Evolutionary conservation across 1,140 invertebrate genomes (phyloP).

Genomic region (Hyles vespertilio): DNA sequence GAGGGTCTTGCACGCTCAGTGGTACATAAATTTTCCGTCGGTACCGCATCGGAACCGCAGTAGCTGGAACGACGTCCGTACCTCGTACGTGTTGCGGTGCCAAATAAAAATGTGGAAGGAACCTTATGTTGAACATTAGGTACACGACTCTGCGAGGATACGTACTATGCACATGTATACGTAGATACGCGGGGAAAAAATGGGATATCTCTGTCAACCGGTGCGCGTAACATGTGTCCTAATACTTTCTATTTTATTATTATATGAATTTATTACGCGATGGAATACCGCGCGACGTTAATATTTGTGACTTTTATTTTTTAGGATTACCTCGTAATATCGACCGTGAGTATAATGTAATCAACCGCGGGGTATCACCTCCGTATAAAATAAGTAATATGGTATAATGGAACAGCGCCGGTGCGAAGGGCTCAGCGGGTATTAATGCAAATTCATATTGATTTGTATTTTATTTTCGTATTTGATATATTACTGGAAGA

Average conservation of each 20-base stretch:
- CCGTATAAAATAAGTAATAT: too few relatives aligned
- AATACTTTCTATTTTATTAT: slow-evolving; percentile 11
- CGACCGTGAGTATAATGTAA: too few relatives aligned
- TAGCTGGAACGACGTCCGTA: slow-evolving; percentile 52
- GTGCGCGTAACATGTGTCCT: slow-evolving; percentile 2
- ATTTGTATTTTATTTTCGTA: neutral
- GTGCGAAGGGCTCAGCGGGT: neutral
- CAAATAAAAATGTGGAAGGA: slow-evolving; percentile 48
- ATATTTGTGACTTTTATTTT: slow-evolving; percentile 4
- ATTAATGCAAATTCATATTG: neutral
- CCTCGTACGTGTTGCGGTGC: slow-evolving; percentile 54
- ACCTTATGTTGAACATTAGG: slow-evolving; percentile 30
- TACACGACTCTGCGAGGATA: slow-evolving; percentile 10
- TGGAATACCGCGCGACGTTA: slow-evolving; percentile 3
- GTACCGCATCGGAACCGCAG: slow-evolving; percentile 65
- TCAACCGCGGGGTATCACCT: too few relatives aligned
- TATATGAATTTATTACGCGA: slow-evolving; percentile 8
- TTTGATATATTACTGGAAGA: too few relatives aligned
- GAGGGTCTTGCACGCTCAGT: slow-evolving; percentile 56
- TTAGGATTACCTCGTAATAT: too few relatives aligned
- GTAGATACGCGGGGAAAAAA: neutral
- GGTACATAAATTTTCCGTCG: slow-evolving; percentile 66
- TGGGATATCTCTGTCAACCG: slow-evolving; percentile 8
- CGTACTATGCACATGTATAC: slow-evolving; percentile 2
- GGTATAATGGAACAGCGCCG: too few relatives aligned